Percentiles rank a stretch among this genome's conserved stretches.
These are phyloP conservation scores for Liparis tanakae DNA, from an alignment of 2,797 vertebrate genomes.

Conservation along the genomic window DNA sequence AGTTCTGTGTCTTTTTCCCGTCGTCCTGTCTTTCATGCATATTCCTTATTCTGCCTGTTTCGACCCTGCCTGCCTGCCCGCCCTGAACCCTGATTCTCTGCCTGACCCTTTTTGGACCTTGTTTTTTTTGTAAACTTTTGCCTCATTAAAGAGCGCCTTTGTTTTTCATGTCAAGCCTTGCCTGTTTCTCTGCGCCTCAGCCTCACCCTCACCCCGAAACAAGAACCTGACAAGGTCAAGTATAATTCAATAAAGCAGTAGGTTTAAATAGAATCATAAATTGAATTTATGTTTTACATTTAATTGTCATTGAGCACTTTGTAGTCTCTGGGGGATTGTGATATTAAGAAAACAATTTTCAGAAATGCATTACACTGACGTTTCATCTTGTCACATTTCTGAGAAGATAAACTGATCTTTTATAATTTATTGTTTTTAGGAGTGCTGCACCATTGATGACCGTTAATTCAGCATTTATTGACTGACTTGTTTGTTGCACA, in stretches of 20 bases:
- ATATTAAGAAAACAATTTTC: not conserved
- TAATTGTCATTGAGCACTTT: not conserved
- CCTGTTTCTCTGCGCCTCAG: no score
- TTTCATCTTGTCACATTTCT: slow-evolving; percentile 3
- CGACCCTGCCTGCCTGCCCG: no score
- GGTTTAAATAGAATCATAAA: not conserved
- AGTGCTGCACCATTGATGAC: not conserved
- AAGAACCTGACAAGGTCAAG: no score
- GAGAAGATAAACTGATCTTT: not conserved
- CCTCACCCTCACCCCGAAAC: no score
- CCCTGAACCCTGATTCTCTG: no score
- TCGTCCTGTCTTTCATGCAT: no score
- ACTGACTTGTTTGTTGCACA: slow-evolving; percentile 7
- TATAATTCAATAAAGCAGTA: not conserved
- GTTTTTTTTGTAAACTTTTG: no score
- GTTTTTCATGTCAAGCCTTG: no score
- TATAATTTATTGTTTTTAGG: not conserved
- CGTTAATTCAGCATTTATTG: slow-evolving; percentile 7
- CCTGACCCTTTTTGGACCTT: no score
- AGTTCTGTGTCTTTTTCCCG: no score
- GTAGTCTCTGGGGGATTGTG: not conserved
- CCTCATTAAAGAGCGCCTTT: no score
- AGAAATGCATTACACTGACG: not conserved
- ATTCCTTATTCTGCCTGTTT: no score
- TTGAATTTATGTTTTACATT: not conserved